A percentile compares a stretch with the other conserved stretches of the same genome.
Evolutionary conservation across 2,113 vertebrate genomes (phyloP).

Genomic region (Columba livia): DNA sequence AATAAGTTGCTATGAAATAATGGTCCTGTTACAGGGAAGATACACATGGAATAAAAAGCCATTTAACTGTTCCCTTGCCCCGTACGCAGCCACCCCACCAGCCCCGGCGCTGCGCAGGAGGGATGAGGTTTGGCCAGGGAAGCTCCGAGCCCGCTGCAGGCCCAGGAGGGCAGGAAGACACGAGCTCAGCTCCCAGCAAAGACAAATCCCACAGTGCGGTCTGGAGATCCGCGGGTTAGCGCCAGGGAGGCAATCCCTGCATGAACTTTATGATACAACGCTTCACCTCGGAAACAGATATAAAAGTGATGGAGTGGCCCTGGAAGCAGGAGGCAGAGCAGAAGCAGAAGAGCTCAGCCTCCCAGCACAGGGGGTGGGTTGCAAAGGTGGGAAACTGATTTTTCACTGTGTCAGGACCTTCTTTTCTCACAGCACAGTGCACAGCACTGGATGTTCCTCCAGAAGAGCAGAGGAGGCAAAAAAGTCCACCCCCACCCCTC

Average conservation of each 20-base stretch:
- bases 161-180: neutral
- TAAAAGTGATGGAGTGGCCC: neutral
- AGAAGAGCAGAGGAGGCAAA: neutral
- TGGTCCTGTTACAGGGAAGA: neutral
- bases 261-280: neutral
- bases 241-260: neutral
- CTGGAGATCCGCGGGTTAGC: rapidly evolving
- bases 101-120: rapidly evolving
- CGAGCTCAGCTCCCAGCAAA: neutral
- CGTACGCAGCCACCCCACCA: rapidly evolving
- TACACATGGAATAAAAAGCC: neutral
- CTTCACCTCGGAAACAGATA: neutral
- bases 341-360: neutral
- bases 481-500: neutral
- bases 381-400: neutral
- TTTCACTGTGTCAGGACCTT: neutral
- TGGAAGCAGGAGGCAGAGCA: neutral
- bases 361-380: rapidly evolving
- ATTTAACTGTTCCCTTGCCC: neutral
- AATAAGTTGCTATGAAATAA: slow-evolving; percentile 39
- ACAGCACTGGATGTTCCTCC: neutral
- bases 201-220: rapidly evolving
- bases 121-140: neutral
- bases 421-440: rapidly evolving
- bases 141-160: neutral